These are phyloP conservation scores for Isotomurus palustris DNA, from an alignment of 2,888 invertebrate genomes.

Conservation along the genomic window DNA sequence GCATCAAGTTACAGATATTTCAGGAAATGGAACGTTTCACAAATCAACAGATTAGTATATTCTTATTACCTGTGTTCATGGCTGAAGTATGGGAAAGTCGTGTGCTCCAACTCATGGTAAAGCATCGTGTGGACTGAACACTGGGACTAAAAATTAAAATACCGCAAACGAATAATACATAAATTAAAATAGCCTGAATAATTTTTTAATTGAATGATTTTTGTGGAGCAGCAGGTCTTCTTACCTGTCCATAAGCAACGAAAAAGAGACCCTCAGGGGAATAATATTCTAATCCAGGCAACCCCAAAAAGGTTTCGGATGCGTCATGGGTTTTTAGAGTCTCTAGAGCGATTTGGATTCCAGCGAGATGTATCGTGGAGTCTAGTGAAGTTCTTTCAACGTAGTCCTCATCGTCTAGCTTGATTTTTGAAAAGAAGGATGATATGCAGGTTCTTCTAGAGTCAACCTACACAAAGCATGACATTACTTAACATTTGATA, in stretches of 20 bases:
- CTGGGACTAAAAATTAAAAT: conserved; percentile 48
- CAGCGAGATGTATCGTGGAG: conserved; percentile 42
- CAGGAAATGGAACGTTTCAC: too few species aligned
- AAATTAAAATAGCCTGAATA: not conserved
- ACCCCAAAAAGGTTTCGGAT: conserved; percentile 16
- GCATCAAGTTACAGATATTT: not conserved
- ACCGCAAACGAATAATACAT: conserved; percentile 9
- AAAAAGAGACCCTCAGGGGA: conserved; percentile 57
- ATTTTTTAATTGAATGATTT: not conserved
- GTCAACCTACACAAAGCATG: conserved; percentile 27
- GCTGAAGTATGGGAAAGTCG: conserved; percentile 50
- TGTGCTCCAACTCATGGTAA: conserved; percentile 50
- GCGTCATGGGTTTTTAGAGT: conserved; percentile 24
- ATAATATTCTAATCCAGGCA: conserved; percentile 52
- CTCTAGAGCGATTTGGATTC: conserved; percentile 40
- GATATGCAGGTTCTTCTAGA: conserved; percentile 39
- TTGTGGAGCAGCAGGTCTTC: not conserved
- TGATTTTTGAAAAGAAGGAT: conserved; percentile 39
- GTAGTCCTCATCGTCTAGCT: conserved; percentile 42
- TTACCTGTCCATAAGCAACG: conserved; percentile 57
- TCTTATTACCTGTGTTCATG: conserved; percentile 50
- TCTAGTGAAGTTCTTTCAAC: conserved; percentile 43
- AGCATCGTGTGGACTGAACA: conserved; percentile 49
- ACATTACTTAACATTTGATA: too few species aligned
- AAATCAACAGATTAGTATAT: not conserved